Percentiles rank a stretch among this genome's conserved stretches.
Conservation (phyloP, 1,140 invertebrate species). For the Sipha flava region DNA sequence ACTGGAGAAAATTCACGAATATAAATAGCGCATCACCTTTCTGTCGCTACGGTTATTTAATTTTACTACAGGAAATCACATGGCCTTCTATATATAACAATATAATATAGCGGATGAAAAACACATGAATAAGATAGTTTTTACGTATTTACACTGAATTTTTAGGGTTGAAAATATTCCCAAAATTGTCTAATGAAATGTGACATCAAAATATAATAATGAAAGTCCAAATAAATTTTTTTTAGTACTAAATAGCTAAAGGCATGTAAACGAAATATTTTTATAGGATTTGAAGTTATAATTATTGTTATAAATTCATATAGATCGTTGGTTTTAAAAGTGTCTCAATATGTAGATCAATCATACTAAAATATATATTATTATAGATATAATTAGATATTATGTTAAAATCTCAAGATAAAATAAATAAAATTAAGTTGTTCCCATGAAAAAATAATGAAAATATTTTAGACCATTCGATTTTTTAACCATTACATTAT, state of each 20-base stretch:
- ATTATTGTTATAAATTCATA: neutral
- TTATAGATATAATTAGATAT: too few species aligned
- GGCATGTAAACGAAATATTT: too few species aligned
- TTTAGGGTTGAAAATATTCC: neutral
- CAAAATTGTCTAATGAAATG: neutral
- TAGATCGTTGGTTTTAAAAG: neutral
- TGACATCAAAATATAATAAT: neutral
- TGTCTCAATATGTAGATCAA: neutral
- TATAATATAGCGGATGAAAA: neutral
- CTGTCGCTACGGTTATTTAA: slow-evolving; percentile 4
- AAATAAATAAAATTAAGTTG: too few species aligned
- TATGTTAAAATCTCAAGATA: too few species aligned
- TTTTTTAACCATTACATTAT: neutral
- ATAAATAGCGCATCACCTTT: slow-evolving; percentile 19
- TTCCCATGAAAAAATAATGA: too few species aligned
- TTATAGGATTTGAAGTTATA: too few species aligned
- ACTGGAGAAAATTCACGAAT: slow-evolving; percentile 25
- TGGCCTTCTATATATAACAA: neutral
- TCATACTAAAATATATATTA: neutral
- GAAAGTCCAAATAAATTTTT: too few species aligned
- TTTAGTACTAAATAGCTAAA: too few species aligned
- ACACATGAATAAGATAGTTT: neutral
- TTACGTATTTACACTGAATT: neutral
- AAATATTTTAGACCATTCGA: neutral
- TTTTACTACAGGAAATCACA: slow-evolving; percentile 19